Percentiles rank a stretch among this genome's conserved stretches.
phyloP scores from a whole-genome alignment of 2,888 invertebrate species.

The Herminia tarsipennalis region DNA sequence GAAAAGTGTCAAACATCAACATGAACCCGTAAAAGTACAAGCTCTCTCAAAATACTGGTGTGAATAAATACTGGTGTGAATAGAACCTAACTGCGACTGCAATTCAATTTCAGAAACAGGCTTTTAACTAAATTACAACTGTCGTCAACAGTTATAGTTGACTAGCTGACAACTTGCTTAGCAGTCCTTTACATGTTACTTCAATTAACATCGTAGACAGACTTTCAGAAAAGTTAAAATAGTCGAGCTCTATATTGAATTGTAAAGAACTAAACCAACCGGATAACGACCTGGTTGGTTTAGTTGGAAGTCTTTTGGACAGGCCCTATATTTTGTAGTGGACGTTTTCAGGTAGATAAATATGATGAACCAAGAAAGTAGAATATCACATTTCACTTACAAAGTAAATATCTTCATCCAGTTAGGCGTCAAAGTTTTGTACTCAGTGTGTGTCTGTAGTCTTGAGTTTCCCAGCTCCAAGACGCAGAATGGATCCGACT shows the following conservation, averaged over 20 bases:
- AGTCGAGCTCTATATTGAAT: too few relatives aligned
- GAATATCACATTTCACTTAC: slow-evolving; percentile 87
- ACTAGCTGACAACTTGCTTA: not conserved
- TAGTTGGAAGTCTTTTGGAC: too few relatives aligned
- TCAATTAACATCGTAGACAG: not conserved
- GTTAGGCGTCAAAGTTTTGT: slow-evolving; percentile 97
- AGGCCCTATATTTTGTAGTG: too few relatives aligned
- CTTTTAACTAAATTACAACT: not conserved
- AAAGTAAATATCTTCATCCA: slow-evolving; percentile 99
- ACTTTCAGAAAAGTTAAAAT: too few relatives aligned
- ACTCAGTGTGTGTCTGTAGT: slow-evolving; percentile 99
- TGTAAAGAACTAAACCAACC: too few relatives aligned
- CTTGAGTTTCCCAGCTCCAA: slow-evolving; percentile 97
- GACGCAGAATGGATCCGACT: slow-evolving; percentile 99
- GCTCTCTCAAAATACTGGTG: too few relatives aligned
- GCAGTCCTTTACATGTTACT: not conserved
- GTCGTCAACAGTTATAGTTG: not conserved
- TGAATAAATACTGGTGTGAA: too few relatives aligned
- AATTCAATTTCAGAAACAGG: slow-evolving; percentile 2
- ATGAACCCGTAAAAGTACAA: too few relatives aligned
- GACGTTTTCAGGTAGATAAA: too few relatives aligned
- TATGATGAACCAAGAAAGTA: too few relatives aligned
- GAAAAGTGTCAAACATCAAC: too few relatives aligned
- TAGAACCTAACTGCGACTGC: not conserved
- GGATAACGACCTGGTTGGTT: too few relatives aligned